Evolutionary conservation across 2,888 invertebrate species (phyloP).

Genomic region (Apamea epomidion): DNA sequence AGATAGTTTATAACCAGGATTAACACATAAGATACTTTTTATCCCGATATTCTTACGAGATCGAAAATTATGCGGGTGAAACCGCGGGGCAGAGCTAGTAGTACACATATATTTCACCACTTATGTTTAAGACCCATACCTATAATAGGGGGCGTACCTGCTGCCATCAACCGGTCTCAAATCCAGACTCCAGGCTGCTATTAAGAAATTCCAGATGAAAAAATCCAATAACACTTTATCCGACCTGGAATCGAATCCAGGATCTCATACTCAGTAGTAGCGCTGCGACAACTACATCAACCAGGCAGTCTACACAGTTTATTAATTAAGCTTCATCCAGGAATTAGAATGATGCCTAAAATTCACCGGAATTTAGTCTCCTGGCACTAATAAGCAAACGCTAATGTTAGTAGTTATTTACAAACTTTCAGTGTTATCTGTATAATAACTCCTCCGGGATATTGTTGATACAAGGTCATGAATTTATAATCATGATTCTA

Average conservation of each 20-base stretch:
- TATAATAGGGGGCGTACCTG: not conserved
- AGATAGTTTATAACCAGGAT: too few species aligned
- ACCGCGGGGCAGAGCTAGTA: not conserved
- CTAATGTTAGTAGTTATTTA: slow-evolving; percentile 15
- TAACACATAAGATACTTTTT: too few species aligned
- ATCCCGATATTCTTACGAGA: too few species aligned
- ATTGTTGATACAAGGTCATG: slow-evolving; percentile 18
- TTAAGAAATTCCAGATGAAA: not conserved
- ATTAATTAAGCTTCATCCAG: slow-evolving; percentile 19
- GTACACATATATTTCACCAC: not conserved
- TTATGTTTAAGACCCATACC: not conserved
- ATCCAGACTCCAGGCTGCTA: not conserved
- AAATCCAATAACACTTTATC: not conserved
- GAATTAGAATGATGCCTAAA: slow-evolving; percentile 16
- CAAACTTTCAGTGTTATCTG: slow-evolving; percentile 33
- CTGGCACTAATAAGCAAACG: slow-evolving; percentile 12
- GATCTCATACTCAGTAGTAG: not conserved
- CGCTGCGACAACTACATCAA: too few species aligned
- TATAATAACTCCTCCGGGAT: slow-evolving; percentile 23
- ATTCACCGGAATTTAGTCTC: not conserved
- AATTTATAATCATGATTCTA: slow-evolving; percentile 9
- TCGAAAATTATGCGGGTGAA: too few species aligned
- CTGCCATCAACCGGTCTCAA: not conserved
- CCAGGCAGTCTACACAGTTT: not conserved
- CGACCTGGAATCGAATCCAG: not conserved